Conservation (phyloP, 2,888 invertebrate genomes). For the Tholera decimalis region DNA sequence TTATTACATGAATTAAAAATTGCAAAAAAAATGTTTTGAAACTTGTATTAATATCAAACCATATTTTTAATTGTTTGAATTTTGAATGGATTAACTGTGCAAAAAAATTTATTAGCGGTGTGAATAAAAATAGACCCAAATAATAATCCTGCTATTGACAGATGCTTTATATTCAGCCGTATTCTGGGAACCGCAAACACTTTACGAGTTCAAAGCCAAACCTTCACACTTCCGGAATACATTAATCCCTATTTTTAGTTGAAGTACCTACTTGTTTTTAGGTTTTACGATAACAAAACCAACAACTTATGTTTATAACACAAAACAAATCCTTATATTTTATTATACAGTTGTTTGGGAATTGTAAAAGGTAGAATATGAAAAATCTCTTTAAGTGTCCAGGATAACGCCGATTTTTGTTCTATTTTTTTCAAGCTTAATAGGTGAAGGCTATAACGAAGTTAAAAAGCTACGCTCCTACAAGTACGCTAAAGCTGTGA, state of each 20-base stretch:
- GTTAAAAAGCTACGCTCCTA: background rate
- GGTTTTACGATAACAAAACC: constrained; percentile 38
- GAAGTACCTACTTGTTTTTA: constrained; percentile 48
- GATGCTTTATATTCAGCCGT: constrained; percentile 39
- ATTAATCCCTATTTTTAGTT: constrained; percentile 58
- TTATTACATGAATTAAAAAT: no score
- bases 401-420: background rate
- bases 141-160: constrained; percentile 36
- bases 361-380: constrained; percentile 11
- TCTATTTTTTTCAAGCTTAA: background rate
- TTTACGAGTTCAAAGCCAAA: constrained; percentile 50
- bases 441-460: background rate
- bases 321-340: constrained; percentile 39
- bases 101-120: background rate
- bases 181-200: constrained; percentile 35
- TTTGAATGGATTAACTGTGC: background rate
- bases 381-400: background rate
- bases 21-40: no score
- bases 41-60: no score
- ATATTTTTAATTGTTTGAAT: no score
- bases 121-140: constrained; percentile 7
- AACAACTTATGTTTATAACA: constrained; percentile 50
- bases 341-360: constrained; percentile 25
- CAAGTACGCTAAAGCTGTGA: background rate
- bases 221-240: constrained; percentile 55